Base-by-base conservation (phyloP, 2,113 vertebrate species). In the Calidris pygmaea region DNA sequence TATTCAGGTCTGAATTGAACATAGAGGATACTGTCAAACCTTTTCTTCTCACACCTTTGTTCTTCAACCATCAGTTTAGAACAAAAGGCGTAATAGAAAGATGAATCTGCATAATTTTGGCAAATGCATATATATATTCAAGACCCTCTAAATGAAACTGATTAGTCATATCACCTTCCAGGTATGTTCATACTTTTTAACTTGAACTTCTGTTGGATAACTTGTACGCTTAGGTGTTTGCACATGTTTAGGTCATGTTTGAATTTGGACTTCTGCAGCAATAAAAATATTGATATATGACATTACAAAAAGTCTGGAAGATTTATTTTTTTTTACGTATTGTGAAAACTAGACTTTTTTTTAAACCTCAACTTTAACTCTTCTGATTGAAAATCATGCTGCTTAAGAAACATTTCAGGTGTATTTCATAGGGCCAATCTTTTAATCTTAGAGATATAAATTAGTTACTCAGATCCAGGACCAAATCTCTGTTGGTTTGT, bases 1-100 rank as follows among this genome's bases (percentile, higher is more conserved):
- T 91, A 87, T 93, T 92, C 82, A 89, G 75, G 21, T 92, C 77
- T 91, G 37, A 84, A 53, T 11, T 90, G 53, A 93, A 81, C 1
- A 9, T 65, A 78, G 35, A 79, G 41, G 68, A 78, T 71, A 41
- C 9, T 29, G 55, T 66, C 66, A 74, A 80, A 75, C 4, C 24
- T 29, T 73, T 48, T 68, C 18, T 43, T 82, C 1, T 0, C 14
- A 22, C 11, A 17, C 16, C 19, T 79, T 70, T 72, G 35, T 65
- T 71, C 19, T 39, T 53, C 53, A 66, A 9, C 32, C 35, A 77
- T 24, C 37, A 70, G 32, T 37, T 14, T 39, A 89, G 76, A 80
- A 41, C 27, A 66, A 76, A 66, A 73, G 16, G 13, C 65, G 19
- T 14, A 53, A 52, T 5, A 76, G 19, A 60, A 74, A 78, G 12